phyloP scores from a whole-genome alignment of 2,888 invertebrate species.

The Eudiplozoon nipponicum region DNA sequence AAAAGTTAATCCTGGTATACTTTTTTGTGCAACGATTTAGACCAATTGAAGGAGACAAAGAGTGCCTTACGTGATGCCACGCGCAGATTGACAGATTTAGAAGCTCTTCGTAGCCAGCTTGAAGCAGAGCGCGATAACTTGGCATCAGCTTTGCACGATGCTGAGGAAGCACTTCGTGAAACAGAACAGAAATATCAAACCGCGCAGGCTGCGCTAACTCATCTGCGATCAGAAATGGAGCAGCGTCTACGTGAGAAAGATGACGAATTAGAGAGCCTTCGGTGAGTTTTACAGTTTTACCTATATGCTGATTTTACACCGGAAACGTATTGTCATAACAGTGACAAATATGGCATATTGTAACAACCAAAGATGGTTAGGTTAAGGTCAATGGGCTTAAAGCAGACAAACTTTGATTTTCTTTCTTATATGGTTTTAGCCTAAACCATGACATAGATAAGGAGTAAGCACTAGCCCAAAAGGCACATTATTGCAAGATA shows the following conservation, averaged over 20 bases:
- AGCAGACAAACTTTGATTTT: too few species aligned
- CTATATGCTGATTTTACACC: too few species aligned
- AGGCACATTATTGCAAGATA: too few species aligned
- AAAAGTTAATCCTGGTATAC: too few species aligned
- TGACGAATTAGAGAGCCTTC: constrained; percentile 79
- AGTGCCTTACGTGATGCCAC: constrained; percentile 64
- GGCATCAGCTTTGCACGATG: constrained; percentile 82
- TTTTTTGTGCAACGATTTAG: constrained; percentile 26
- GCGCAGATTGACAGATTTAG: constrained; percentile 35
- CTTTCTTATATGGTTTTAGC: too few species aligned
- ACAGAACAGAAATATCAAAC: constrained; percentile 15
- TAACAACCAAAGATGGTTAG: too few species aligned
- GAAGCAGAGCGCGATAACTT: constrained; percentile 96
- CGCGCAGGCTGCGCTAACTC: constrained; percentile 33
- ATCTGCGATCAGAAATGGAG: constrained; percentile 79
- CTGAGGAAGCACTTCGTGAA: constrained; percentile 67
- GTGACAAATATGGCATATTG: too few species aligned
- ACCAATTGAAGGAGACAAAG: constrained; percentile 76
- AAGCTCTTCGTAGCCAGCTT: constrained; percentile 50
- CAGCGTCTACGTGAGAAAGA: constrained; percentile 84
- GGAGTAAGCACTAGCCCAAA: too few species aligned
- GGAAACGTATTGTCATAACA: too few species aligned
- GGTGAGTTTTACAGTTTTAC: too few species aligned
- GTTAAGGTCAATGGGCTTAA: too few species aligned
- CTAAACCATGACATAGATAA: too few species aligned